These are phyloP conservation scores for Drosophila subsilvestris DNA, from an alignment of 2,888 invertebrate species.

Conservation along the genomic window DNA sequence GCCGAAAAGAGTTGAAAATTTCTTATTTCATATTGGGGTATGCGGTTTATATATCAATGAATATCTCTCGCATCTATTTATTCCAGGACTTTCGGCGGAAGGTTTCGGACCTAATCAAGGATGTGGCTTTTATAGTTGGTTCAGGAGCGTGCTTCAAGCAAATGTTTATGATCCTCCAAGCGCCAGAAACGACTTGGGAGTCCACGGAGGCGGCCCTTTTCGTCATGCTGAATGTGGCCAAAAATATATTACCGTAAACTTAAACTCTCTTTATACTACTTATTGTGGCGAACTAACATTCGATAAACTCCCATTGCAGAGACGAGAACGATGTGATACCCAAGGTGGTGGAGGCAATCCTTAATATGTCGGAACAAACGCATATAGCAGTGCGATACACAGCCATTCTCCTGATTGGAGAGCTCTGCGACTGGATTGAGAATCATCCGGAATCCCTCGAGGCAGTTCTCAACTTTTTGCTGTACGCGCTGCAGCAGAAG, in stretches of 20 bases:
- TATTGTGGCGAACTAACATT: not conserved
- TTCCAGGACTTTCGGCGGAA: constrained; percentile 90
- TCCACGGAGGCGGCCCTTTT: constrained; percentile 96
- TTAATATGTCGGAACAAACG: constrained; percentile 91
- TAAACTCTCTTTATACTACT: not conserved
- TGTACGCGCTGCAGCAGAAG: constrained; percentile 89
- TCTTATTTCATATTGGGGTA: not conserved
- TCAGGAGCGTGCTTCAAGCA: constrained; percentile 96
- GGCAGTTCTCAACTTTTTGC: constrained; percentile 91
- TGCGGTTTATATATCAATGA: not conserved
- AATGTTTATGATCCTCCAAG: constrained; percentile 92
- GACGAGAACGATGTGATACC: constrained; percentile 96
- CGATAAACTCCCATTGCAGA: constrained; percentile 84
- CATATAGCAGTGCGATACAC: constrained; percentile 96
- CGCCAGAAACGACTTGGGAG: constrained; percentile 93
- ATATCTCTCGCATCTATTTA: not conserved
- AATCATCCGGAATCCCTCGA: constrained; percentile 92
- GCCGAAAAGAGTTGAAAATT: constrained; percentile 62
- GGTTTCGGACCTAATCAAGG: constrained; percentile 96
- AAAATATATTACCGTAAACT: constrained; percentile 96
- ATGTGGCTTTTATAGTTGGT: constrained; percentile 98
- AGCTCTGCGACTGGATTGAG: constrained; percentile 97
- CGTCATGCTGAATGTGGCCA: constrained; percentile 97
- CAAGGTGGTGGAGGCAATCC: constrained; percentile 95
- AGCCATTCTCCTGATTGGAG: constrained; percentile 93